Evolutionary conservation across 2,113 vertebrate genomes (phyloP), one percentile per base, ranked within the genome.

Genomic region (Sinocyclocheilus rhinocerous): DNA sequence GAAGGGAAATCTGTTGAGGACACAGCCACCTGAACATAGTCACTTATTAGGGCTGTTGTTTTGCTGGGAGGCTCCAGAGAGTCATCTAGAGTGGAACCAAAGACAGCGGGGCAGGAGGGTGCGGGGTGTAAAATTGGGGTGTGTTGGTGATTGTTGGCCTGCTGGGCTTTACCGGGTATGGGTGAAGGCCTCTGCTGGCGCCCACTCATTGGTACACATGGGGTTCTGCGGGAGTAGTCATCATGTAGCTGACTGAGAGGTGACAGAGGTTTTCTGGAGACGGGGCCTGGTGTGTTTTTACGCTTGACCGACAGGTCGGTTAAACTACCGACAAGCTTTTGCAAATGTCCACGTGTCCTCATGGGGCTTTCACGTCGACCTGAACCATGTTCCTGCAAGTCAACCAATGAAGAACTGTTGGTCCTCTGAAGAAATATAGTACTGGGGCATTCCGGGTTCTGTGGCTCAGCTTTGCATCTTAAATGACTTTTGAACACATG

Each of bases 141-240:
- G 84, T 84, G 91, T 77, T 80, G 61, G 0, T 61, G 85, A 57
- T 65, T 63, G 33, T 83, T 87, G 78, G 48, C 80, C 45, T 83
- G 77, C 36, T 78, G 84, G 76, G 80, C 82, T 24, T 91, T 87
- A 6, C 85, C 92, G 29, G 89, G 91, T 80, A 90, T 1, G 0
- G 93, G 90, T 4, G 92, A 91, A 3, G 91, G 90, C 18, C 94
- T 92, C 36, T 94, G 94, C 87, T 93, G 93, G 13, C 95, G 92
- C 75, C 96, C 96, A 0, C 57, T 90, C 87, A 94, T 94, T 0
- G 93, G 89, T 39, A 91, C 87, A 73, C 94, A 95, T 88, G 97
- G 97, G 88, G 93, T 92, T 0, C 98, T 95, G 79, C 96, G 96
- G 4, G 97, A 98, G 73, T 99, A 99, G 93, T 97, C 97, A 1